phyloP scores from a whole-genome alignment of 1,140 invertebrate species.

The Lanistes nyassanus region DNA sequence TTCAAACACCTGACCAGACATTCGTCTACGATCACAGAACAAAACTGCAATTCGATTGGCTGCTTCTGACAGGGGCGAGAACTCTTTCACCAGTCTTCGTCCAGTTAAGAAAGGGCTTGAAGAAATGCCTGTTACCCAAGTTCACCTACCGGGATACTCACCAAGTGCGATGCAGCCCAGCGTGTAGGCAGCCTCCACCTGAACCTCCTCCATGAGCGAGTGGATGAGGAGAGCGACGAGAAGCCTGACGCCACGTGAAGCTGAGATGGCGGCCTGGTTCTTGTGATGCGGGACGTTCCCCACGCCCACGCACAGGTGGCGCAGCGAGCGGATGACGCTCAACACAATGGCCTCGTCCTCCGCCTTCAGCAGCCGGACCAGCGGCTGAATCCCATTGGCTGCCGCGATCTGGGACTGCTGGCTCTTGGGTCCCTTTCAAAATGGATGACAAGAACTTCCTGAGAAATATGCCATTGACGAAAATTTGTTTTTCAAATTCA shows the following conservation, averaged over 20 bases:
- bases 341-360: constrained; percentile 61
- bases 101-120: too few species aligned
- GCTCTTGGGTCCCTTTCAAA: constrained; percentile 50
- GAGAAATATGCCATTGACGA: too few species aligned
- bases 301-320: constrained; percentile 62
- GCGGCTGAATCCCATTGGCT: constrained; percentile 59
- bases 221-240: constrained; percentile 62
- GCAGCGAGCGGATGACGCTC: constrained; percentile 59
- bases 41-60: too few species aligned
- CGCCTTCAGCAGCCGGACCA: constrained; percentile 56
- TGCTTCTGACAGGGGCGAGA: too few species aligned
- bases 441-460: neutral
- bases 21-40: too few species aligned
- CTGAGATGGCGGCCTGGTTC: constrained; percentile 60
- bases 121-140: too few species aligned
- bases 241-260: constrained; percentile 56
- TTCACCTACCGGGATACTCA: constrained; percentile 34
- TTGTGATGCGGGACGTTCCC: constrained; percentile 58
- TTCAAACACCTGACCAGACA: too few species aligned
- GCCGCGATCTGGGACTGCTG: constrained; percentile 56
- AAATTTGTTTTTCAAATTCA: too few species aligned
- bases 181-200: constrained; percentile 63
- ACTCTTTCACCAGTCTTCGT: too few species aligned
- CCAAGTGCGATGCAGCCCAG: constrained; percentile 59
- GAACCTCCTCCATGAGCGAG: constrained; percentile 57